Evolutionary conservation across 2,113 vertebrate species (phyloP).

Genomic region (Probosciger aterrimus): DNA sequence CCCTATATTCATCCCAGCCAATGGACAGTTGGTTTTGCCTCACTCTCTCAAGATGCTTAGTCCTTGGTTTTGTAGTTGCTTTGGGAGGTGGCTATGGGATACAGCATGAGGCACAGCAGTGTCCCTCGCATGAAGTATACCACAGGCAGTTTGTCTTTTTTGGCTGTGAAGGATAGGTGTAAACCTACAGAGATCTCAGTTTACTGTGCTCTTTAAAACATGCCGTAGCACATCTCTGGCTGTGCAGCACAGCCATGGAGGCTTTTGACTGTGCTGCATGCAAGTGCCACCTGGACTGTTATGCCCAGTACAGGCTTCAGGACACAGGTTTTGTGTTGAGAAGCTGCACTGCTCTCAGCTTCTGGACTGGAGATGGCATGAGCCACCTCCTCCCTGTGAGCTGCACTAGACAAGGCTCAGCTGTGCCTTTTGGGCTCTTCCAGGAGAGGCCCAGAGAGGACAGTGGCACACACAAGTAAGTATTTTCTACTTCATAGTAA

Average conservation of each 20-base stretch:
- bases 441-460: not conserved
- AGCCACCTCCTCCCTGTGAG: not conserved
- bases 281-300: not conserved
- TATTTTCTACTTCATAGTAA: constrained; percentile 17
- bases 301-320: not conserved
- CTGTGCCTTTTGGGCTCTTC: not conserved
- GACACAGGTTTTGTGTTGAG: not conserved
- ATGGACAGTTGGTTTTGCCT: not conserved
- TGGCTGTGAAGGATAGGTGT: not conserved
- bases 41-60: not conserved
- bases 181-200: not conserved
- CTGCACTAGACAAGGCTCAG: not conserved
- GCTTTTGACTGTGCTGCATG: not conserved
- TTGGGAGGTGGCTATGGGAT: not conserved
- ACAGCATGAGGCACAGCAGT: not conserved
- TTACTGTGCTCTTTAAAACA: not conserved
- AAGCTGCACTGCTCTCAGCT: not conserved
- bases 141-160: not conserved
- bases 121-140: accelerated
- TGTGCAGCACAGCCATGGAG: not conserved
- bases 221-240: accelerated
- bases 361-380: not conserved
- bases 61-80: not conserved
- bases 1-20: not conserved
- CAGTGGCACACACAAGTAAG: not conserved